Evolutionary conservation across 2,888 invertebrate genomes (phyloP).

Genomic region (Tetheella fluctuosa): DNA sequence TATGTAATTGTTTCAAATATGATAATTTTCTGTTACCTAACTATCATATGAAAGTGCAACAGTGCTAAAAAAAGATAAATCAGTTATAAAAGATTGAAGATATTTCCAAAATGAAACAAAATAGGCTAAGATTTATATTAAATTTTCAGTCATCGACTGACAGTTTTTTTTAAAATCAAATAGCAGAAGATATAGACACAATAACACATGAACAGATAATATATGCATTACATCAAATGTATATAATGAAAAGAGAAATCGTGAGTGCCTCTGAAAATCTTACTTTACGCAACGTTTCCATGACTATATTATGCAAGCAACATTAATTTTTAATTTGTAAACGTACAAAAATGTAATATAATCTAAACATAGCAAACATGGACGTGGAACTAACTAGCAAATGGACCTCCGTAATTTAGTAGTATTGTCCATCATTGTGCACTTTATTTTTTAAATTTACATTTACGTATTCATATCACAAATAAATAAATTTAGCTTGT

Average conservation of each 20-base stretch:
- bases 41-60: neutral
- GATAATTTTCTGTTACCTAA: neutral
- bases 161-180: neutral
- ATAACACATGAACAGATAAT: neutral
- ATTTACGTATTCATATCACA: slow-evolving; percentile 76
- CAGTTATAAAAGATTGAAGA: neutral
- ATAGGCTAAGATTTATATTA: too few species aligned
- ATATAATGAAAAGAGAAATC: neutral
- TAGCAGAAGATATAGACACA: neutral
- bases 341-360: slow-evolving; percentile 68
- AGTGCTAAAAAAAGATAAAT: neutral
- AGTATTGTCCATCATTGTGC: slow-evolving; percentile 83
- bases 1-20: slow-evolving; percentile 18
- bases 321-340: slow-evolving; percentile 51
- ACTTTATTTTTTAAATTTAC: slow-evolving; percentile 55
- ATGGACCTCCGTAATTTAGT: slow-evolving; percentile 76
- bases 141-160: too few species aligned
- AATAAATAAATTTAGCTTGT: slow-evolving; percentile 57
- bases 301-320: slow-evolving; percentile 45
- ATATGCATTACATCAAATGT: neutral
- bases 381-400: slow-evolving; percentile 72
- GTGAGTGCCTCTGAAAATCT: neutral
- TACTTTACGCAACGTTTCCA: neutral
- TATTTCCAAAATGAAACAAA: neutral
- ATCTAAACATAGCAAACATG: slow-evolving; percentile 64